phyloP scores from a whole-genome alignment of 2,888 invertebrate species.

The Morpho achilles region DNA sequence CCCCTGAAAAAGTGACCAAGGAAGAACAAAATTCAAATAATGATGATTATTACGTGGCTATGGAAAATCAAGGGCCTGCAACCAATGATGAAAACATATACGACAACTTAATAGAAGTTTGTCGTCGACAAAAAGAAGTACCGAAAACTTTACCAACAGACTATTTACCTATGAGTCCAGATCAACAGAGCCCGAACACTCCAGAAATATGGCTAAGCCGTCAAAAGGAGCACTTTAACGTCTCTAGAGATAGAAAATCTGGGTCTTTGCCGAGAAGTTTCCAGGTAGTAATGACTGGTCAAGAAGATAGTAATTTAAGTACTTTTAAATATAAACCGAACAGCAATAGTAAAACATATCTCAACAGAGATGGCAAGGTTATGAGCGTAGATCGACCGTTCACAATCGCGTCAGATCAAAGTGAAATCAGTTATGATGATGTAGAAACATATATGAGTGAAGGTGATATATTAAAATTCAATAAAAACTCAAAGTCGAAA shows the following conservation, averaged over 20 bases:
- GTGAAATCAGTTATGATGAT: conserved; percentile 83
- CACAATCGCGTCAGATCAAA: conserved; percentile 85
- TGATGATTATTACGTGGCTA: conserved; percentile 57
- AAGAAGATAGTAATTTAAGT: conserved; percentile 61
- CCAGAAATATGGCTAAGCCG: conserved; percentile 86
- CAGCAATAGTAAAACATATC: conserved; percentile 70
- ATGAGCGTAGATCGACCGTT: conserved; percentile 82
- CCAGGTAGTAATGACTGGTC: conserved; percentile 80
- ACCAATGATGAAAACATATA: conserved; percentile 57
- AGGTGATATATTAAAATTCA: conserved; percentile 65
- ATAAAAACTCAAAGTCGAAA: conserved; percentile 50
- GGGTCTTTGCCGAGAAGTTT: conserved; percentile 89
- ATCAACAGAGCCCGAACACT: conserved; percentile 78
- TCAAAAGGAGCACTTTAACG: conserved; percentile 84
- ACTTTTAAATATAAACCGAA: conserved; percentile 67
- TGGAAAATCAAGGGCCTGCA: conserved; percentile 50
- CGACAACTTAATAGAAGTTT: conserved; percentile 63
- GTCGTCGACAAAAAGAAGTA: conserved; percentile 56
- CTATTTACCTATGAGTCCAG: conserved; percentile 66
- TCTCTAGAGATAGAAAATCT: conserved; percentile 83
- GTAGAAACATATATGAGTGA: conserved; percentile 80
- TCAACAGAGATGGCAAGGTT: conserved; percentile 81
- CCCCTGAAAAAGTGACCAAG: conserved; percentile 49
- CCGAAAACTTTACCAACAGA: conserved; percentile 47
- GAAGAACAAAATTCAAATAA: conserved; percentile 27